Conservation (phyloP, 2,888 invertebrate species). For the Argyresthia albistria region DNA sequence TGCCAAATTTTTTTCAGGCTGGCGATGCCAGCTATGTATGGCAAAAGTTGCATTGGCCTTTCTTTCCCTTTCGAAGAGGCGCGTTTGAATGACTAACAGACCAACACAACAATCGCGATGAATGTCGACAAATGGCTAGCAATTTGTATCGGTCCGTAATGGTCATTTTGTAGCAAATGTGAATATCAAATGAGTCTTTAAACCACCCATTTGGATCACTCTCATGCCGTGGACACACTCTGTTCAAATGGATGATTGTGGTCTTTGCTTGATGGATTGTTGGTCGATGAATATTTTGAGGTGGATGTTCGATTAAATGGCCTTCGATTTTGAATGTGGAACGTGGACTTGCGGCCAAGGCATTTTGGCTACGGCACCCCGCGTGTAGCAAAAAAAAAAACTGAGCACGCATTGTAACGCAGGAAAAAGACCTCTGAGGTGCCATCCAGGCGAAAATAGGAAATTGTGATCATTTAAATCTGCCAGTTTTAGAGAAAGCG, state of each 20-base stretch:
- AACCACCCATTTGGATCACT: slow-evolving; percentile 60
- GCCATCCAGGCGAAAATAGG: not conserved
- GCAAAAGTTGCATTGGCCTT: too few species aligned
- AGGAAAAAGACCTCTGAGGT: too few species aligned
- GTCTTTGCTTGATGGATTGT: slow-evolving; percentile 22
- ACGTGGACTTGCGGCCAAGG: not conserved
- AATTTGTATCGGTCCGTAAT: slow-evolving; percentile 43
- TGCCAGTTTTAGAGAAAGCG: not conserved
- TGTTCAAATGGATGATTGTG: slow-evolving; percentile 34
- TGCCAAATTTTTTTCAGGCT: too few species aligned
- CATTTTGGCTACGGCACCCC: not conserved
- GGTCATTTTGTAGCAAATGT: slow-evolving; percentile 47
- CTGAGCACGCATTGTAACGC: too few species aligned
- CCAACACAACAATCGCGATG: not conserved
- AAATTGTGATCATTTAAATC: not conserved
- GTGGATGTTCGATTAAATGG: not conserved
- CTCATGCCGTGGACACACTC: slow-evolving; percentile 16
- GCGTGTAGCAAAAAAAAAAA: too few species aligned
- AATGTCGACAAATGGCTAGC: slow-evolving; percentile 43
- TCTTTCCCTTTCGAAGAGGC: not conserved
- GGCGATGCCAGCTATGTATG: too few species aligned
- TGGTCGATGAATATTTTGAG: not conserved
- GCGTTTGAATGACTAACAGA: not conserved
- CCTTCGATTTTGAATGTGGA: not conserved
- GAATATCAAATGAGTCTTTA: slow-evolving; percentile 66